Evolutionary conservation across 2,797 vertebrate genomes (phyloP).

Genomic region (Holocentrus rufus): DNA sequence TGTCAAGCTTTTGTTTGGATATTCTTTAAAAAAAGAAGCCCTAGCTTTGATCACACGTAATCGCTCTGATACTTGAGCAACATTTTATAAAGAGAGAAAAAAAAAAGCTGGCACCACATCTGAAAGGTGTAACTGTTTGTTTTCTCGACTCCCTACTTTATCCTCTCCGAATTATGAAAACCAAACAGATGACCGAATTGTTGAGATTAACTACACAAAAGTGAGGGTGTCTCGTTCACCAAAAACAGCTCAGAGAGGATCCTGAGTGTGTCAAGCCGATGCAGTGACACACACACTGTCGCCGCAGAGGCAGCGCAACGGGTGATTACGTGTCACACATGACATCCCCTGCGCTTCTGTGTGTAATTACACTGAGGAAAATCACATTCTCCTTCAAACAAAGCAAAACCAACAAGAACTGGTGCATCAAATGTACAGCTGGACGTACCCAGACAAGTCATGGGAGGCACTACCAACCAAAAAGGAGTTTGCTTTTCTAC

Average conservation of each 20-base stretch:
- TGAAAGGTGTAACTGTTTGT: conserved; percentile 67
- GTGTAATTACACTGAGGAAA: conserved; percentile 65
- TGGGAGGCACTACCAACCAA: conserved; percentile 1
- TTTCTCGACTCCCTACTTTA: conserved; percentile 23
- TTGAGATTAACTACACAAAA: conserved; percentile 60
- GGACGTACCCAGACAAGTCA: conserved; percentile 19
- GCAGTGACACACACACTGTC: conserved; percentile 37
- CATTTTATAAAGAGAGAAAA: conserved; percentile 23
- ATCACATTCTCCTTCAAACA: conserved; percentile 58
- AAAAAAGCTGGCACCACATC: conserved; percentile 82
- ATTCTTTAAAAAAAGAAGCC: conserved; percentile 52
- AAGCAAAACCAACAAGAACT: conserved; percentile 46
- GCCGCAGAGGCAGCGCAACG: conserved; percentile 34
- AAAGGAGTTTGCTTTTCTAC: conserved; percentile 21
- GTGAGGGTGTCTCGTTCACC: conserved; percentile 61
- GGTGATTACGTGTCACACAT: conserved; percentile 50
- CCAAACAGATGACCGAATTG: conserved; percentile 53
- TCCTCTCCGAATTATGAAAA: conserved; percentile 53
- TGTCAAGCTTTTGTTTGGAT: conserved; percentile 60
- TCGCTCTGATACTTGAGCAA: conserved; percentile 36
- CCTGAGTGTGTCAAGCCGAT: conserved; percentile 6
- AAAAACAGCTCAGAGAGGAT: conserved; percentile 30
- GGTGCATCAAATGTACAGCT: not conserved
- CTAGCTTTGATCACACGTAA: conserved; percentile 74
- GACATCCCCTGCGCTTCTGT: conserved; percentile 33